These are phyloP conservation scores for Halesus radiatus DNA, from an alignment of 1,140 invertebrate species.

Conservation along the genomic window DNA sequence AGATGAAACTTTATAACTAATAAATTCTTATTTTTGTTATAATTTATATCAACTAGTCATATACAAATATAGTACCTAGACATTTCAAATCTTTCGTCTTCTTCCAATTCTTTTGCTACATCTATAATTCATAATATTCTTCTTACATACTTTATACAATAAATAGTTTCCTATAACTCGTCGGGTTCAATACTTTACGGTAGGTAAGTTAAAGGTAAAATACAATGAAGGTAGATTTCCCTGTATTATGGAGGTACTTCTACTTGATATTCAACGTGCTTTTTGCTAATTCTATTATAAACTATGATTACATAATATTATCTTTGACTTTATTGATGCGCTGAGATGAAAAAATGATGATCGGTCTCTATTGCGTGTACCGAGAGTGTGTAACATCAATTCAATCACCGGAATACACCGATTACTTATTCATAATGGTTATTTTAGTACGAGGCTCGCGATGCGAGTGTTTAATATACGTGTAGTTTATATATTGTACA, in stretches of 20 bases:
- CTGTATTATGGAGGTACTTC: background rate
- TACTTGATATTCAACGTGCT: background rate
- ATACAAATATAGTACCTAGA: conserved; percentile 29
- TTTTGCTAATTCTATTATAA: background rate
- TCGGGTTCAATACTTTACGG: conserved; percentile 15
- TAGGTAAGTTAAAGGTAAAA: background rate
- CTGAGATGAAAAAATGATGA: background rate
- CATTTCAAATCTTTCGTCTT: background rate
- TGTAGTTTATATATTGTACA: too few species aligned
- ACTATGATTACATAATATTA: background rate
- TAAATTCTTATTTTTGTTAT: conserved; percentile 24
- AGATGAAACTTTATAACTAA: conserved; percentile 5
- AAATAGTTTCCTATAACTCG: background rate
- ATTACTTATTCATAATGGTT: too few species aligned
- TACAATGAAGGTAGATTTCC: background rate
- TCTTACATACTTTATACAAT: background rate
- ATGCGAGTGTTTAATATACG: too few species aligned
- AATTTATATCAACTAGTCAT: conserved; percentile 24
- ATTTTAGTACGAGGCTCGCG: too few species aligned
- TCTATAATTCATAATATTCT: background rate
- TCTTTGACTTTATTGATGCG: background rate
- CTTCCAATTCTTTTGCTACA: conserved; percentile 1
- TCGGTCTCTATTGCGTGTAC: too few species aligned
- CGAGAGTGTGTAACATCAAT: too few species aligned
- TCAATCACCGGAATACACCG: too few species aligned